A percentile compares a stretch with the other conserved stretches of the same genome.
Conservation (phyloP, 2,888 invertebrate species). For the Dynastes hyllus region DNA sequence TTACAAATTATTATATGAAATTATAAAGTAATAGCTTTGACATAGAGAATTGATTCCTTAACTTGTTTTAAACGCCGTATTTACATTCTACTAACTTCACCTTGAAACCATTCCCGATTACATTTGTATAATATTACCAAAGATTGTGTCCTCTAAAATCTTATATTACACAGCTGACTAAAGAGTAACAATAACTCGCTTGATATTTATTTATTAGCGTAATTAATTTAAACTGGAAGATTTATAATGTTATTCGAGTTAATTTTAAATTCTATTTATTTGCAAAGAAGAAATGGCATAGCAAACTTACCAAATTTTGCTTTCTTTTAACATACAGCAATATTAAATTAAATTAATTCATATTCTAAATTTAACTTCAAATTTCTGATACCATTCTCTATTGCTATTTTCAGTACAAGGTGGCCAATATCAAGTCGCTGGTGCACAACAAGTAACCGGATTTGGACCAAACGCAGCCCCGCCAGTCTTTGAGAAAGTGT, state of each 20-base stretch:
- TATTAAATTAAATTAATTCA: too few relatives aligned
- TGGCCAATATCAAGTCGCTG: slow-evolving; percentile 75
- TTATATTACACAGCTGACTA: slow-evolving; percentile 33
- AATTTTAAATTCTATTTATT: neutral
- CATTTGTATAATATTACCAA: slow-evolving; percentile 29
- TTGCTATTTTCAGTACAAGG: slow-evolving; percentile 72
- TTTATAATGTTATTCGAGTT: neutral
- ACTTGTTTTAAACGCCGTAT: neutral
- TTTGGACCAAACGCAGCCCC: slow-evolving; percentile 87
- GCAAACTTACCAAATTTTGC: too few relatives aligned
- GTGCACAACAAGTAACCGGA: slow-evolving; percentile 69
- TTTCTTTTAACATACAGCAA: too few relatives aligned
- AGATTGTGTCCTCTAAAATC: slow-evolving; percentile 29
- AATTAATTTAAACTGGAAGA: too few relatives aligned
- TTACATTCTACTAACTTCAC: slow-evolving; percentile 10
- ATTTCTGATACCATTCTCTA: neutral
- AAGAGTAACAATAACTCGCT: slow-evolving; percentile 1
- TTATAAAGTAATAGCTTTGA: neutral
- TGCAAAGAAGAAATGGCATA: too few relatives aligned
- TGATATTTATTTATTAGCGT: neutral
- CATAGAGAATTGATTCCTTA: neutral
- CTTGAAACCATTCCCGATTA: slow-evolving; percentile 32
- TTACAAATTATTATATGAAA: too few relatives aligned
- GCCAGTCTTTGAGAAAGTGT: slow-evolving; percentile 96
- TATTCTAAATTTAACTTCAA: too few relatives aligned